phyloP scores from a whole-genome alignment of 2,113 vertebrate species.

The Ovis canadensis region DNA sequence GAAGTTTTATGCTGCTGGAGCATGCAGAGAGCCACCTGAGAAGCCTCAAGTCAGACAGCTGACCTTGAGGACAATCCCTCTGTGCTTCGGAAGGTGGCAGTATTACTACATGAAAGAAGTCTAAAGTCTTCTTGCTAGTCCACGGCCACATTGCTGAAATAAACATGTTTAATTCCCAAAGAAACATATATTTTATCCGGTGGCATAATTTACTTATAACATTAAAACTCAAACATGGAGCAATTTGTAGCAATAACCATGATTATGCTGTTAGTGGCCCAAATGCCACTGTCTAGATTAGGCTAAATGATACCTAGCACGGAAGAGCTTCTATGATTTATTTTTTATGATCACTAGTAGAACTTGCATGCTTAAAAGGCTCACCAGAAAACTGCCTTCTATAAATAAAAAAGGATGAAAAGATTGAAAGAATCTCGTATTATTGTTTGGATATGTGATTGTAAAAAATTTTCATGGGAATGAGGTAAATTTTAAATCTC shows the following conservation, averaged over 20 bases:
- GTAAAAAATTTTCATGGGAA: conserved; percentile 64
- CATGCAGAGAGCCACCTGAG: background rate
- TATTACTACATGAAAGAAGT: conserved; percentile 85
- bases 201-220: conserved; percentile 87
- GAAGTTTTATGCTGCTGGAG: background rate
- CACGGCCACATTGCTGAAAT: conserved; percentile 75
- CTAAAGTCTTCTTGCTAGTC: conserved; percentile 25
- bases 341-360: conserved; percentile 80
- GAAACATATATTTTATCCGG: conserved; percentile 83
- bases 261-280: conserved; percentile 83
- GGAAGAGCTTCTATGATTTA: conserved; percentile 80
- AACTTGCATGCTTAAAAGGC: conserved; percentile 77
- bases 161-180: conserved; percentile 86
- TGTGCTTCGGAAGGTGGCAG: conserved; percentile 91
- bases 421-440: conserved; percentile 71
- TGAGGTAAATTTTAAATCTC: conserved; percentile 67
- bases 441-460: conserved; percentile 57
- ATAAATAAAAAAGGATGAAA: conserved; percentile 67
- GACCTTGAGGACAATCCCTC: conserved; percentile 74
- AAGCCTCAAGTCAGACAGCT: background rate
- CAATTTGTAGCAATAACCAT: conserved; percentile 86
- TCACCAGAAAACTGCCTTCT: conserved; percentile 65
- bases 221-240: conserved; percentile 86
- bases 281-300: conserved; percentile 83
- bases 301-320: conserved; percentile 81